A percentile compares a stretch with the other conserved stretches of the same genome.
Conservation (phyloP, 2,888 invertebrate species). For the Hyposoter dolosus region DNA sequence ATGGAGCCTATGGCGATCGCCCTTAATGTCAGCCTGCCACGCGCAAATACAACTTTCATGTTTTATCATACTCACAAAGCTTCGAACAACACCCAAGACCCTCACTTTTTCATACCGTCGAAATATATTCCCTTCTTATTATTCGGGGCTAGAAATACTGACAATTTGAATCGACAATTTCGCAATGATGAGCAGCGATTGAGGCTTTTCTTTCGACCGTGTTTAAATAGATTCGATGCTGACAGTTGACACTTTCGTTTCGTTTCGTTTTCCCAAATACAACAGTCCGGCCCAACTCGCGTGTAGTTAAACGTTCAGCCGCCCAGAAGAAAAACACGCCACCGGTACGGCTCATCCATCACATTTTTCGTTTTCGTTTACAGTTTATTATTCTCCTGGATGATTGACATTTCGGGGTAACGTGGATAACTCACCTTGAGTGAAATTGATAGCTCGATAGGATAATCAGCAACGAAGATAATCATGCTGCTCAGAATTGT, state of each 20-base stretch:
- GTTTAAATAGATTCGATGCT: not conserved
- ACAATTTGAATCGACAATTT: not conserved
- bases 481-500: constrained; percentile 1
- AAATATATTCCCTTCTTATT: not conserved
- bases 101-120: not conserved
- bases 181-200: not conserved
- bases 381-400: constrained; percentile 17
- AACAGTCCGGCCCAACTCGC: not conserved
- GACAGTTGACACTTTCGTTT: constrained; percentile 20
- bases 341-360: constrained; percentile 32
- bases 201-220: not conserved
- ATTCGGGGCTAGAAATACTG: not conserved
- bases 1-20: not conserved
- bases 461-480: constrained; percentile 21
- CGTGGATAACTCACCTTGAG: not conserved
- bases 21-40: constrained; percentile 29
- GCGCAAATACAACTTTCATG: constrained; percentile 26
- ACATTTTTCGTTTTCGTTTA: constrained; percentile 3
- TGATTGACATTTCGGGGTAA: constrained; percentile 26
- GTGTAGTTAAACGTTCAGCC: constrained; percentile 22
- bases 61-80: constrained; percentile 25
- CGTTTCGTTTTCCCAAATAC: not conserved
- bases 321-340: constrained; percentile 14
- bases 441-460: constrained; percentile 17
- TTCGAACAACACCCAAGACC: not conserved